Evolutionary conservation across 2,113 vertebrate genomes (phyloP).

Genomic region (Oncorhynchus clarkii): DNA sequence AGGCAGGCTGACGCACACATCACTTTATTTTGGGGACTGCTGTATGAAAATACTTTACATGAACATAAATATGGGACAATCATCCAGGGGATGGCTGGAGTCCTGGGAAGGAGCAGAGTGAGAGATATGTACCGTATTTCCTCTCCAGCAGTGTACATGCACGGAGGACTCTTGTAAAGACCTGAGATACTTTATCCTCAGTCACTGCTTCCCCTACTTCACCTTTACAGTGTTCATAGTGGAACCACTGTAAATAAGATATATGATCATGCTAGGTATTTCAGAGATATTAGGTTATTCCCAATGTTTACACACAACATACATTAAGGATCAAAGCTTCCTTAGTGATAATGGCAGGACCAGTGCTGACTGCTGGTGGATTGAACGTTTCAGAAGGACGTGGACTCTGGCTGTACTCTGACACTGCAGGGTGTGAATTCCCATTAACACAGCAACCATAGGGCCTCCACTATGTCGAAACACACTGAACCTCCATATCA

Average conservation of each 20-base stretch:
- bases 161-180: slow-evolving; percentile 47
- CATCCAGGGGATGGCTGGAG: slow-evolving; percentile 16
- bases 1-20: slow-evolving; percentile 3
- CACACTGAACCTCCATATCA: background rate
- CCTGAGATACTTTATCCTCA: slow-evolving; percentile 44
- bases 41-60: slow-evolving; percentile 35
- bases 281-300: background rate
- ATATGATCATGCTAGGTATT: slow-evolving; percentile 3
- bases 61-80: slow-evolving; percentile 40
- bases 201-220: slow-evolving; percentile 46
- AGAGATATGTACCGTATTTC: slow-evolving; percentile 31
- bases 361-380: background rate
- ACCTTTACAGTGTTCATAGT: background rate
- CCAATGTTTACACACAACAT: background rate
- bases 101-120: slow-evolving; percentile 40
- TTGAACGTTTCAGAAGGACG: background rate
- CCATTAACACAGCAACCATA: background rate
- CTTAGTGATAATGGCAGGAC: slow-evolving; percentile 7
- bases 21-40: slow-evolving; percentile 55
- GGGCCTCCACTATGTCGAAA: background rate
- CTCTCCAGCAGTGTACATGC: slow-evolving; percentile 22
- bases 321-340: background rate
- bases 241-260: slow-evolving; percentile 18
- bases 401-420: background rate
- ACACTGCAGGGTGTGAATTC: background rate